Percentiles rank a stretch among this genome's conserved stretches.
These are phyloP conservation scores for Conus ventricosus DNA, from an alignment of 1,140 invertebrate species.

Conservation along the genomic window DNA sequence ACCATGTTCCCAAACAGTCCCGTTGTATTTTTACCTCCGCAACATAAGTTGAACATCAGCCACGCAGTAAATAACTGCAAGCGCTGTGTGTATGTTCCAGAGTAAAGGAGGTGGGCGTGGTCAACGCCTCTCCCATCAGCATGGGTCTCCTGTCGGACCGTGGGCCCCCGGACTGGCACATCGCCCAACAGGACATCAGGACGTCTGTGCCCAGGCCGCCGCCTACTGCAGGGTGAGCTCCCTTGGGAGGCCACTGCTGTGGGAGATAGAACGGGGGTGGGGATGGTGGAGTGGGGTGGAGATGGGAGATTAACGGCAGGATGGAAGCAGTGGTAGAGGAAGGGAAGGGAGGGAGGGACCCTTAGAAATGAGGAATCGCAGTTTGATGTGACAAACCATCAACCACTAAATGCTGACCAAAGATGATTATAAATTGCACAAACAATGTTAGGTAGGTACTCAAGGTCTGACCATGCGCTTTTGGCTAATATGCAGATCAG, in stretches of 20 bases:
- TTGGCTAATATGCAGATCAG: no score
- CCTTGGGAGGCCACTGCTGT: neutral
- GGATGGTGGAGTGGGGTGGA: no score
- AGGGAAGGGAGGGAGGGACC: neutral
- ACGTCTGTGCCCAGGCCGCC: conserved; percentile 72
- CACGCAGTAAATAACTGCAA: no score
- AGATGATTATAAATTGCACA: no score
- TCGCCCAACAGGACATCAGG: conserved; percentile 82
- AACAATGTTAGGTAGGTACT: no score
- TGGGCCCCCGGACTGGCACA: conserved; percentile 90
- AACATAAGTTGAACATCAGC: no score
- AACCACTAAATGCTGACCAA: no score
- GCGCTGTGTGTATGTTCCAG: conserved; percentile 71
- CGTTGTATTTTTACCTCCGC: no score
- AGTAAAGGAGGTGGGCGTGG: conserved; percentile 84
- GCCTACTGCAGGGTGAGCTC: conserved; percentile 71
- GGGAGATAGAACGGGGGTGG: neutral
- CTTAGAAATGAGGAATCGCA: no score
- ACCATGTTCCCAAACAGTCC: no score
- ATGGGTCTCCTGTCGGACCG: conserved; percentile 88
- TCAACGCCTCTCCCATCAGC: conserved; percentile 86
- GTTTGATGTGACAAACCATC: no score
- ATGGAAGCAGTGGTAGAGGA: neutral
- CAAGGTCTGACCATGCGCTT: no score
- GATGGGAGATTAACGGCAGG: neutral